These are phyloP conservation scores for Cinclus cinclus DNA, from an alignment of 2,113 vertebrate genomes.

Conservation along the genomic window DNA sequence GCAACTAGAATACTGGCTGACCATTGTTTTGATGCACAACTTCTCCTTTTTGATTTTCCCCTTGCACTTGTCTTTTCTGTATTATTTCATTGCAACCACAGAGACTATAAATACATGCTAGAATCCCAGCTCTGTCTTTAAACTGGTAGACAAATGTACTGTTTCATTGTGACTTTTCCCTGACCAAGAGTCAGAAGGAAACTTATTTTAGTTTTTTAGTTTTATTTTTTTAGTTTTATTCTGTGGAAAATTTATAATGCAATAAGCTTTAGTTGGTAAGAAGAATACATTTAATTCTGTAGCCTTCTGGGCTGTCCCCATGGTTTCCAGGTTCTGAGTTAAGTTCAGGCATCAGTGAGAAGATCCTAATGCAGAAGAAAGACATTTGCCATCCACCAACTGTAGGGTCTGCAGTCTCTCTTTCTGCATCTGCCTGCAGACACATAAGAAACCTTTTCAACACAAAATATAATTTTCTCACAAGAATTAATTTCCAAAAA, in stretches of 20 bases:
- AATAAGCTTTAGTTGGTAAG: background rate
- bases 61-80: background rate
- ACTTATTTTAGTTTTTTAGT: background rate
- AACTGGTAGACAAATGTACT: background rate
- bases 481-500: background rate
- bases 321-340: background rate
- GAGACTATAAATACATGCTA: background rate
- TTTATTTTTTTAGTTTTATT: background rate
- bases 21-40: background rate
- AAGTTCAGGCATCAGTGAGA: background rate
- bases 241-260: background rate
- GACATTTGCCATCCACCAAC: background rate
- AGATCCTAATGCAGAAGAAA: background rate
- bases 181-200: background rate
- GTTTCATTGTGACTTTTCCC: background rate
- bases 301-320: background rate
- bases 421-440: background rate
- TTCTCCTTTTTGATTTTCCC: background rate
- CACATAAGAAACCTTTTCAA: background rate
- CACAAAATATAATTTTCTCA: background rate
- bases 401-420: background rate
- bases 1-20: background rate
- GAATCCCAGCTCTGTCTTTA: background rate
- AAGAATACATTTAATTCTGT: background rate
- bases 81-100: background rate